Evolutionary conservation across 1,140 invertebrate species (phyloP), one percentile per base, ranked within the genome.

Genomic region (Zaprionus ghesquierei): DNA sequence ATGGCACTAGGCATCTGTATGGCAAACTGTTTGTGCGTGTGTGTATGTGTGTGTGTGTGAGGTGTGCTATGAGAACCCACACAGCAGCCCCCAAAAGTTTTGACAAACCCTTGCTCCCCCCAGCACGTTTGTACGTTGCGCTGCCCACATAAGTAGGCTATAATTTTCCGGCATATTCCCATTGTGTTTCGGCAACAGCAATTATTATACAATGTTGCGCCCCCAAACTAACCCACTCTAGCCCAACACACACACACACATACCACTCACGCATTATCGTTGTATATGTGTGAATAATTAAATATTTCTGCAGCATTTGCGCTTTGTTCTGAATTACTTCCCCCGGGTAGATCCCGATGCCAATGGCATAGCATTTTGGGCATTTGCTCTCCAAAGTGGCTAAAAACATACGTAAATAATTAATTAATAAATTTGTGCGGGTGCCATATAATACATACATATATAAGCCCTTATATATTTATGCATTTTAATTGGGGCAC

Each of bases 231-330:
- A 41, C 35, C 35, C 35, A n/a, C 41, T 25, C 33, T 25, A 33
- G 35, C 25, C 29, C 20, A 3, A 12, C 10, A 4, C 10, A 33
- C 53, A 27, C n/a, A n/a, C n/a, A n/a, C n/a, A n/a, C n/a, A n/a
- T n/a, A n/a, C n/a, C n/a, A 38, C 31, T 9, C 22, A 15, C 5
- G 9, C 27, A 56, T 38, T 58, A 44, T 69, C 18, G 58, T 41
- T 58, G 31, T 65, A 55, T 65, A 49, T 60, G 29, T 68, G 59
- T 41, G 69, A 63, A 66, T 73, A 82, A 87, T 89, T 87, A 89
- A 87, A 89, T 84, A 89, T 87, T 87, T 87, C 72, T 84, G 84
- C 72, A 68, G 78, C 79, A 82, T 75, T 87, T 87, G 81, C 76
- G 51, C 61, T 77, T 73, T 58, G 49, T 49, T 20, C 20, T 3